Base-by-base conservation (phyloP, 2,113 vertebrate genomes). In the Calypte anna region DNA sequence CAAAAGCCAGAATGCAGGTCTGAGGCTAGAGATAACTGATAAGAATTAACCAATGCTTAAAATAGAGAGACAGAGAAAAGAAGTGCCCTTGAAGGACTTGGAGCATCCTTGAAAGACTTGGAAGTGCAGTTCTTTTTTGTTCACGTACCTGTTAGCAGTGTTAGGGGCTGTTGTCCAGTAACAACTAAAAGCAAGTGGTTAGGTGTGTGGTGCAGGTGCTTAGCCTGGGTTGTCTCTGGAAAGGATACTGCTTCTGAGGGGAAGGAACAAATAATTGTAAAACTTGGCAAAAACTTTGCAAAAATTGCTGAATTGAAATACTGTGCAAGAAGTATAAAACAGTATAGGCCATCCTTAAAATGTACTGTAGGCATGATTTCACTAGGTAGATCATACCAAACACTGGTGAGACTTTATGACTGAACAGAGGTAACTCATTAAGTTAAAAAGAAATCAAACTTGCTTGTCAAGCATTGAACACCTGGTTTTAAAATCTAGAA, bases 151-250 rank as follows among this genome's bases (percentile, higher is more conserved):
- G 50, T 44, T 31, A n/a, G 6, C 51, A 16, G 4, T 24, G 38
- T 12, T 59, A n/a, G 0, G 1, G 17, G 46, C 28, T 31, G 17
- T 7, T 58, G 17, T 70, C 70, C n/a, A 5, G 4, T 10, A 44
- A 21, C 6, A 7, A 7, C 19, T n/a, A 16, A 20, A 7, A 53
- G 63, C 25, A 28, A 4, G 9, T 7, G 27, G 12, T 33, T n/a
- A 43, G 36, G 14, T 31, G 10, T 14, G n/a, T 19, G 36, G 9
- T 58, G 50, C 27, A 68, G 12, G 51, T 75, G 20, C 51, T 46
- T n/a, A 33, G 10, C 24, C 24, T 0, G 0, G 17, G 28, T 28
- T 62, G 14, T 1, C 4, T 46, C 24, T 40, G 24, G 14, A 21
- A 25, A 64, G 27, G 19, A 12, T 6, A 1, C 55, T 40, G 9